Evolutionary conservation across 2,113 vertebrate species (phyloP).

Genomic region (Oncorhynchus nerka): DNA sequence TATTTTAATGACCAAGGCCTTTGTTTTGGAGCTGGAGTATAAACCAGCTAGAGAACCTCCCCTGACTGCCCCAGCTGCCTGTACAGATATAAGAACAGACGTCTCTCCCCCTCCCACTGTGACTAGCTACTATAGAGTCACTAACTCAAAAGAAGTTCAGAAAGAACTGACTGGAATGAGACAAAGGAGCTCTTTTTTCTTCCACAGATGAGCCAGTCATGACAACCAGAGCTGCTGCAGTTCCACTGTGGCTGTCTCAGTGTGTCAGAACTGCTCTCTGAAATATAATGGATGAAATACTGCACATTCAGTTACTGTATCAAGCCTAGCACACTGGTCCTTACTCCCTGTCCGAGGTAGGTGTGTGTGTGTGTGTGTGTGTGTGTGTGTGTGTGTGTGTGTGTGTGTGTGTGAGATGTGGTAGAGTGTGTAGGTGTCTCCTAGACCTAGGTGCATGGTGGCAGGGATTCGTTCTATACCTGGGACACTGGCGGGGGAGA

Average conservation of each 20-base stretch:
- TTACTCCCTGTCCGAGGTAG: background rate
- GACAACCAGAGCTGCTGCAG: background rate
- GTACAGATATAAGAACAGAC: background rate
- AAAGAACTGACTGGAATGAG: background rate
- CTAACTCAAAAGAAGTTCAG: background rate
- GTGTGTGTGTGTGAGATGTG: background rate
- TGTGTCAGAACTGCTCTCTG: background rate
- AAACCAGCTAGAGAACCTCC: background rate
- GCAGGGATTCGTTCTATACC: conserved; percentile 66
- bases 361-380: background rate
- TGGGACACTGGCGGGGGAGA: conserved; percentile 88
- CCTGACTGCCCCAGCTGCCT: conserved; percentile 24
- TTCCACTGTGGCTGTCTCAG: background rate
- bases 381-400: background rate
- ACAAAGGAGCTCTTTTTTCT: background rate
- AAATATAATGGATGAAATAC: background rate
- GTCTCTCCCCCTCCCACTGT: conserved; percentile 4
- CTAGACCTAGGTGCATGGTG: background rate
- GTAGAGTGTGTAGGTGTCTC: background rate
- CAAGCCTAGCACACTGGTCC: background rate
- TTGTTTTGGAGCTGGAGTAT: conserved; percentile 15
- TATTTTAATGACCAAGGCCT: conserved; percentile 45
- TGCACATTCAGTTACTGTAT: background rate
- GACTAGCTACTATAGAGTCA: background rate
- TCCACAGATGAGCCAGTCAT: background rate